A percentile compares a stretch with the other conserved stretches of the same genome.
These are phyloP conservation scores for Listronotus oregonensis DNA, from an alignment of 1,140 invertebrate species.

Conservation along the genomic window DNA sequence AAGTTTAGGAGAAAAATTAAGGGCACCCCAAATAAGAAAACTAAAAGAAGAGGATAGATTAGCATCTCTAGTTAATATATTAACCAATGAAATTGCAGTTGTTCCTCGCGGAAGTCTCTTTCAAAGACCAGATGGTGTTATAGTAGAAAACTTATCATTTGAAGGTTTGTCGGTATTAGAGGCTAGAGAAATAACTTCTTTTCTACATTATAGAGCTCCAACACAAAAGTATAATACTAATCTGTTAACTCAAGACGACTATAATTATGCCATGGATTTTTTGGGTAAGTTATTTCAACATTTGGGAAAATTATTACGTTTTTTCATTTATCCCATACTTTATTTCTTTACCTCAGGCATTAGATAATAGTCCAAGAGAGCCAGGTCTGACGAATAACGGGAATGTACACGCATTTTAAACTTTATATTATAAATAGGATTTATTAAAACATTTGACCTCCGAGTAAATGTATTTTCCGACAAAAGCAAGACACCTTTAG, in stretches of 20 bases:
- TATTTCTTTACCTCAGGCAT: too few relatives aligned
- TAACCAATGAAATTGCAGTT: slow-evolving; percentile 70
- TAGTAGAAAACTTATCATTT: slow-evolving; percentile 71
- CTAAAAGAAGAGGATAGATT: slow-evolving; percentile 80
- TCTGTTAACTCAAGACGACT: slow-evolving; percentile 70
- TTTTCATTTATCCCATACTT: too few relatives aligned
- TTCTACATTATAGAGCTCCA: slow-evolving; percentile 69
- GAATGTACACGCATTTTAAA: too few relatives aligned
- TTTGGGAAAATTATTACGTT: too few relatives aligned
- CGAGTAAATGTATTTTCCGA: too few relatives aligned
- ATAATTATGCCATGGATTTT: slow-evolving; percentile 79
- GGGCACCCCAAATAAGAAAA: slow-evolving; percentile 55
- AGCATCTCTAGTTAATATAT: slow-evolving; percentile 68
- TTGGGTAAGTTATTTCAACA: slow-evolving; percentile 53
- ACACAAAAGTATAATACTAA: slow-evolving; percentile 74
- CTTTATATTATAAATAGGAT: too few relatives aligned
- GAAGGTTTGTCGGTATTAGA: slow-evolving; percentile 66
- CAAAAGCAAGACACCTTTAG: too few relatives aligned
- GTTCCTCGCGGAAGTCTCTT: slow-evolving; percentile 74
- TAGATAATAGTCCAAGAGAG: too few relatives aligned
- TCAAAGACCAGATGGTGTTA: slow-evolving; percentile 66
- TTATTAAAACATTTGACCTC: too few relatives aligned
- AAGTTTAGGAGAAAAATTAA: slow-evolving; percentile 38
- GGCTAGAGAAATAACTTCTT: slow-evolving; percentile 67
- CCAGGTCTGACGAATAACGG: too few relatives aligned